Conservation (phyloP, 2,888 invertebrate genomes). For the Lasioglossum leucozonium region DNA sequence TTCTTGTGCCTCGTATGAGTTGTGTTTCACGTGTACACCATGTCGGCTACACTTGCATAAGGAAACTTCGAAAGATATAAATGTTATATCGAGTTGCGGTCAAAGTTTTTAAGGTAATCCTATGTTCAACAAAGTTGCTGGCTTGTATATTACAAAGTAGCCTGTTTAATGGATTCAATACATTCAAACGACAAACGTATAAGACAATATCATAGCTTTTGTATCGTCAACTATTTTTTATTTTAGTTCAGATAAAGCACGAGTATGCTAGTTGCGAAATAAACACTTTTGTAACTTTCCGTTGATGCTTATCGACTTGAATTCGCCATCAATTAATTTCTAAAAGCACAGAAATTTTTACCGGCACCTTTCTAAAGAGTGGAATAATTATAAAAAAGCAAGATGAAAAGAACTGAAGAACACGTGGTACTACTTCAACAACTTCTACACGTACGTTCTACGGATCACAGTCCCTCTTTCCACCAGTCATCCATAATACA, state of each 20-base stretch:
- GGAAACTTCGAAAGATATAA: background rate
- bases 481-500: background rate
- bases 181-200: slow-evolving; percentile 53
- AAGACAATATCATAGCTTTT: slow-evolving; percentile 74
- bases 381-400: background rate
- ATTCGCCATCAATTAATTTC: no score
- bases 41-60: background rate
- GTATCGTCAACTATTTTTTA: slow-evolving; percentile 58
- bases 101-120: background rate
- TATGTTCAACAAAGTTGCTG: slow-evolving; percentile 10
- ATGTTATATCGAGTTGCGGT: background rate
- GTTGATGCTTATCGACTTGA: background rate
- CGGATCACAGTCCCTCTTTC: background rate
- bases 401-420: background rate
- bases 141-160: slow-evolving; percentile 18
- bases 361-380: background rate
- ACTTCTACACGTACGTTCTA: background rate
- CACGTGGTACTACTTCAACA: background rate
- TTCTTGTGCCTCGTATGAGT: background rate
- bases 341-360: background rate
- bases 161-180: no score
- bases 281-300: slow-evolving; percentile 71
- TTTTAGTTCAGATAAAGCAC: background rate
- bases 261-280: background rate
- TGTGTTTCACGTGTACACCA: background rate